A percentile compares a stretch with the other conserved stretches of the same genome.
Evolutionary conservation across 2,797 vertebrate species (phyloP).

Genomic region (Halcyon smyrnensis): DNA sequence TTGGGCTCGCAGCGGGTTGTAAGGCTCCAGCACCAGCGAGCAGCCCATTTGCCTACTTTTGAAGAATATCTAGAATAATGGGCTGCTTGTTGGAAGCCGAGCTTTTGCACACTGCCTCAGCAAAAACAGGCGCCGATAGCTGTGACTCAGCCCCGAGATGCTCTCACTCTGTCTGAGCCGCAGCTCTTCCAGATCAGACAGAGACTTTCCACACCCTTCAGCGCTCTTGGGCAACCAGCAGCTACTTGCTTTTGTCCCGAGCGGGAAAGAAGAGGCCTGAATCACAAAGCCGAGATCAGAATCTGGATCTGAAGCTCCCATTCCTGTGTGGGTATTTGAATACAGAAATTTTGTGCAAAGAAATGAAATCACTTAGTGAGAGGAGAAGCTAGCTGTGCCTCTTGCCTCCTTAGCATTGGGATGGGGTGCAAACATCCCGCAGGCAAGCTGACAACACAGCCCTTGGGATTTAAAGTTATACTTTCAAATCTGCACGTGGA

Average conservation of each 20-base stretch:
- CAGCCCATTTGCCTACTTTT: not conserved
- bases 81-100: not conserved
- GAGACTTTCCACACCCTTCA: not conserved
- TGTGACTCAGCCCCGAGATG: not conserved
- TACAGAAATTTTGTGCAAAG: not conserved
- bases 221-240: not conserved
- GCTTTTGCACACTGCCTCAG: not conserved
- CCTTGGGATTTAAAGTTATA: not conserved
- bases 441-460: not conserved
- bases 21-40: not conserved
- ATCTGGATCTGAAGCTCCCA: not conserved
- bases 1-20: accelerated
- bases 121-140: not conserved
- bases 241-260: not conserved
- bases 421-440: not conserved
- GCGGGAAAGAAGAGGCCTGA: not conserved
- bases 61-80: not conserved
- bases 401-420: not conserved
- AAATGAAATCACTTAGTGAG: not conserved
- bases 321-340: accelerated
- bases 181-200: not conserved
- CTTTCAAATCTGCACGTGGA: not conserved
- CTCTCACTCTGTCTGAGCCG: not conserved
- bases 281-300: not conserved
- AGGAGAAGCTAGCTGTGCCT: too few species aligned